Evolutionary conservation across 2,113 vertebrate species (phyloP).

Genomic region (Psilopsiagon aymara): DNA sequence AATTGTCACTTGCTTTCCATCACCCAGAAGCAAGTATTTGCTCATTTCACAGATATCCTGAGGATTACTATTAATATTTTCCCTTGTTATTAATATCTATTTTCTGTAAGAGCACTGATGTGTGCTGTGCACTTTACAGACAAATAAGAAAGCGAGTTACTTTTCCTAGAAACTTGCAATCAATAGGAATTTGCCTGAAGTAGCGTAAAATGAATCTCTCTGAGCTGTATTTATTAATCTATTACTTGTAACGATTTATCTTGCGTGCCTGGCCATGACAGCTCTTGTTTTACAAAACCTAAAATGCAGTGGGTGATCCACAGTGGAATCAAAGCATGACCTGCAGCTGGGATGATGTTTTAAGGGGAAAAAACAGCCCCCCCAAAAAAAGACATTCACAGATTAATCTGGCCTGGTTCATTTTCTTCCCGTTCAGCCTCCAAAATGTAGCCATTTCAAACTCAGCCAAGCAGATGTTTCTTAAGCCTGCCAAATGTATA

Average conservation of each 20-base stretch:
- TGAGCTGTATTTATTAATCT: slow-evolving; percentile 11
- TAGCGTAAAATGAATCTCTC: not conserved
- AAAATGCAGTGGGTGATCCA: not conserved
- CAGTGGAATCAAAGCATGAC: not conserved
- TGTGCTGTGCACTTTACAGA: slow-evolving; percentile 12
- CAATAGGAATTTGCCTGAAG: not conserved
- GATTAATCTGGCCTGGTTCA: not conserved
- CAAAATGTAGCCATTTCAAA: not conserved
- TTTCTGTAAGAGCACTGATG: not conserved
- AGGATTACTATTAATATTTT: slow-evolving; percentile 15
- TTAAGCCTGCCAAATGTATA: not conserved
- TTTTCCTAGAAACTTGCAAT: not conserved
- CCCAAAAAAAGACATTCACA: not conserved
- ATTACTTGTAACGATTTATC: slow-evolving; percentile 5
- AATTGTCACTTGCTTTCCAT: slow-evolving; percentile 4
- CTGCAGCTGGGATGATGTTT: not conserved
- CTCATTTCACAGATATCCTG: not conserved
- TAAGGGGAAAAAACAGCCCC: not conserved
- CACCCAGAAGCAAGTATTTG: not conserved
- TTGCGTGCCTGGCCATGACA: not conserved
- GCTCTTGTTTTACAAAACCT: not conserved
- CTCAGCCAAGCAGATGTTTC: not conserved
- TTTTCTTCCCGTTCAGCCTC: not conserved
- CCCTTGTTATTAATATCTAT: not conserved
- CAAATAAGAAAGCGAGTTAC: not conserved